Evolutionary conservation across 2,888 invertebrate species (phyloP).

Genomic region (Caenorhabditis uteleia): DNA sequence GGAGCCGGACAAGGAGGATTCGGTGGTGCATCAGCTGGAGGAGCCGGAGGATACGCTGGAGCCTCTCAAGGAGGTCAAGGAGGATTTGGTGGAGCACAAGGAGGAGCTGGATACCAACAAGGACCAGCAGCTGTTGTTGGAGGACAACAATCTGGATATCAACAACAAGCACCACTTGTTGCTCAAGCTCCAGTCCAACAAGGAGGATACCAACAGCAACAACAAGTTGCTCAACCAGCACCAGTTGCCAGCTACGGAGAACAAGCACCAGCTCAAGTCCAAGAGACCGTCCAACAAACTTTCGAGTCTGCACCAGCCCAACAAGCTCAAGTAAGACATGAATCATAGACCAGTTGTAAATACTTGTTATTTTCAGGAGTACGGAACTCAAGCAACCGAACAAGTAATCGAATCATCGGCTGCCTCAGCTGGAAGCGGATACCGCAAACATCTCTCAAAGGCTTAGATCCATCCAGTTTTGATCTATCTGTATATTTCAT

Average conservation of each 20-base stretch:
- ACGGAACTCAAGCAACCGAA: slow-evolving; percentile 29
- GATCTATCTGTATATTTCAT: too few relatives aligned
- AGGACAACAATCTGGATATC: neutral
- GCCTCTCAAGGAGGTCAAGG: slow-evolving; percentile 4
- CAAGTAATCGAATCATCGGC: slow-evolving; percentile 29
- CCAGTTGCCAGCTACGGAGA: slow-evolving; percentile 26
- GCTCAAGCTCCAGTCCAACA: neutral
- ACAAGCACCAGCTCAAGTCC: slow-evolving; percentile 26
- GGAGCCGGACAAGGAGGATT: slow-evolving; percentile 17
- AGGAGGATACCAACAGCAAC: neutral
- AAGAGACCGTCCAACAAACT: slow-evolving; percentile 13
- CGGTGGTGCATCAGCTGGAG: slow-evolving; percentile 7
- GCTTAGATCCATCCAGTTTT: too few relatives aligned
- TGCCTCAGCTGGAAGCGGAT: slow-evolving; percentile 19
- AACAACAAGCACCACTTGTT: slow-evolving; percentile 1
- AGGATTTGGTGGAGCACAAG: slow-evolving; percentile 6
- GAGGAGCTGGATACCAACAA: slow-evolving; percentile 17
- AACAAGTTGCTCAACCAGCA: slow-evolving; percentile 9
- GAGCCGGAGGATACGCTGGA: slow-evolving; percentile 9
- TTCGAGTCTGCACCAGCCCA: slow-evolving; percentile 10
- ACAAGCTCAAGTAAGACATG: slow-evolving; percentile 18
- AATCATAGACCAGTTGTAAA: neutral
- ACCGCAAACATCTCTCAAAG: slow-evolving; percentile 13
- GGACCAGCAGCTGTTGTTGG: slow-evolving; percentile 12
- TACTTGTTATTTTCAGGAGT: slow-evolving; percentile 22